Base-by-base conservation (phyloP, 2,113 vertebrate species). In the Gnathonemus longibarbis region DNA sequence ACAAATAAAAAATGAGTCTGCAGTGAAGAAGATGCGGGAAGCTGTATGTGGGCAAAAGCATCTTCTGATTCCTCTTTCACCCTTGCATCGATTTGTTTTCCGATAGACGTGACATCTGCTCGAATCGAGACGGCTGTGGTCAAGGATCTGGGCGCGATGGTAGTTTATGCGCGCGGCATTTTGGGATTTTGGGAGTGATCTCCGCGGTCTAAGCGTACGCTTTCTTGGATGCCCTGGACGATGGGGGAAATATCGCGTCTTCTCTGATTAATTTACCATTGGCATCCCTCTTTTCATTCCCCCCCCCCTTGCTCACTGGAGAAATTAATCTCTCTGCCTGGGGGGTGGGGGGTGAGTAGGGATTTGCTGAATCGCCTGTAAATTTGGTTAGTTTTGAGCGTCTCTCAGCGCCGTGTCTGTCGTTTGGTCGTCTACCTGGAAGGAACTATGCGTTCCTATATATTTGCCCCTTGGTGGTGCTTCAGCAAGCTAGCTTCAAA, bases 1-100 rank as follows among this genome's bases (percentile, higher is more conserved):
- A n/a, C n/a, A 84, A 84, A 84, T 80, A 90, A 85, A 89, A 89
- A 84, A 90, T 66, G 88, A 84, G 77, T 62, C 77, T 70, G 90
- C 90, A 48, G 74, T 89, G 88, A 89, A n/a, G 21, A 74, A 88
- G 90, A 88, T 77, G 50, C 9, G 9, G 74, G 50, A 88, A 15
- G 70, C 53, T 62, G 58, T 88, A 39, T 84, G 87, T 66, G 80
- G 84, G 90, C 90, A 21, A 50, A 66, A 88, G 58, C 24, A 17
- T 53, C 58, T 88, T n/a, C 45, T n/a, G 27, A 87, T 70, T 49
- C 27, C 58, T 70, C 19, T 10, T 3, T 58, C 89, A n/a, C 52
- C 58, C 50, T 53, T 27, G 27, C 84, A 17, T 48, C 58, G 56
- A 35, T 80, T 42, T 4, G 66, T 80, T 74, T 80, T 74, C 48